These are phyloP conservation scores for Sarcophaga subvicina DNA, from an alignment of 2,888 invertebrate species.

Conservation along the genomic window DNA sequence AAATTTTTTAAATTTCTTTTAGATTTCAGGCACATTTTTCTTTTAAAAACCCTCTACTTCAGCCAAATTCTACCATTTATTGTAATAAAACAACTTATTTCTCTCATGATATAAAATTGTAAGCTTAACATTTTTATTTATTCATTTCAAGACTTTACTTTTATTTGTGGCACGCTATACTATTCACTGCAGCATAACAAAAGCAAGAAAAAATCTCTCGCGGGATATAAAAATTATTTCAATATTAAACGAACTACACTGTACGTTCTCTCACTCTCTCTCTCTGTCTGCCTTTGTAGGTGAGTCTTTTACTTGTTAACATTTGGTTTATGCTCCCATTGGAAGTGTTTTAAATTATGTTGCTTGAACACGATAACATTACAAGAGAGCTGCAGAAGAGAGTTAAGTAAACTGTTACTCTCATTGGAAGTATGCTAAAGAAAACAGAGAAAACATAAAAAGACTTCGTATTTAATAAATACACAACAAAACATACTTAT, in stretches of 20 bases:
- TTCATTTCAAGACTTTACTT: no score
- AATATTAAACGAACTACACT: background rate
- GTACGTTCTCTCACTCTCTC: background rate
- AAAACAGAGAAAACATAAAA: background rate
- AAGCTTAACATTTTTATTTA: background rate
- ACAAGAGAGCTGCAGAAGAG: background rate
- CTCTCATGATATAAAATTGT: background rate
- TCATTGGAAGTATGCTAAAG: background rate
- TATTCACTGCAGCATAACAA: no score
- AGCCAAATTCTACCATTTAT: no score
- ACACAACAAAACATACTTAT: background rate
- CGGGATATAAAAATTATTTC: no score
- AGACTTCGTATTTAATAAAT: background rate
- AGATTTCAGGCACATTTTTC: no score
- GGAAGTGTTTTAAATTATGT: conserved; percentile 40
- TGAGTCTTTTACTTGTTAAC: background rate
- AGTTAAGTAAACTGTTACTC: background rate
- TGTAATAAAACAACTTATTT: background rate
- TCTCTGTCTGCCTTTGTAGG: background rate
- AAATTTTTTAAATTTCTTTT: no score
- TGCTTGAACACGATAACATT: background rate
- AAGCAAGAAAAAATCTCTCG: no score
- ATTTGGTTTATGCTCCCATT: conserved; percentile 31
- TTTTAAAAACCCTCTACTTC: no score
- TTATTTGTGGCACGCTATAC: no score